Base-by-base conservation (phyloP, 2,888 invertebrate species). In the Helleia helle region DNA sequence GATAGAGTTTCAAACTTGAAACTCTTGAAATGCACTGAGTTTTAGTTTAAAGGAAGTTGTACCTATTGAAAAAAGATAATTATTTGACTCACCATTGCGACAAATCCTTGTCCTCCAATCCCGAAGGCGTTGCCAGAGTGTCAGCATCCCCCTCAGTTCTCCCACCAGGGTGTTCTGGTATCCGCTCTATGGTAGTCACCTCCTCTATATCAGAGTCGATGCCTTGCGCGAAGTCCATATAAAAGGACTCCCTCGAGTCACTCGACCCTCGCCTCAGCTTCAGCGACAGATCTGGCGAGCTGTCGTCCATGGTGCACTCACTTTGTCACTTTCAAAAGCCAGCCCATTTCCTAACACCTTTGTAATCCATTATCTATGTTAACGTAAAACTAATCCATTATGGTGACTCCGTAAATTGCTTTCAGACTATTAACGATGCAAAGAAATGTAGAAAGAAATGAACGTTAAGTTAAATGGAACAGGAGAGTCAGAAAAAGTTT, bases 191-290 rank as follows among this genome's bases (percentile, higher is more conserved):
- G 41, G 91, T 91, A 31, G 91, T 90, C 63, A 93, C 93, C 74
- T 94, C 94, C 70, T 94, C 94, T 59, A 94, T 94, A 66, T 95
- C 94, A 12, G 94, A 94, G 75, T 94, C 94, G 67, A 94, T 94
- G 46, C 94, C 94, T 84, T 93, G 93, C 59, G 93, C 94, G 68
- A 94, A 93, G 79, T 94, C 94, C 94, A 94, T 93, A 64, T 94
- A 94, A 71, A 94, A 94, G 41, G 93, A 94, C 72, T 94, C 94
- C 50, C 94, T 87, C 24, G 94, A 94, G 75, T 94, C 94, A 67
- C 93, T 93, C 25, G 93, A 94, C 38, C 94, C 93, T 44, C 94
- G 89, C 55, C 94, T 89, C 67, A 94, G 79, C 80, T 94, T 93
- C 51, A 94, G 87, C 83, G 94, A 94, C 76, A 94, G 81, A 79